Percentiles rank a stretch among this genome's conserved stretches.
phyloP scores from a whole-genome alignment of 2,797 vertebrate species.

The Trematomus bernacchii region DNA sequence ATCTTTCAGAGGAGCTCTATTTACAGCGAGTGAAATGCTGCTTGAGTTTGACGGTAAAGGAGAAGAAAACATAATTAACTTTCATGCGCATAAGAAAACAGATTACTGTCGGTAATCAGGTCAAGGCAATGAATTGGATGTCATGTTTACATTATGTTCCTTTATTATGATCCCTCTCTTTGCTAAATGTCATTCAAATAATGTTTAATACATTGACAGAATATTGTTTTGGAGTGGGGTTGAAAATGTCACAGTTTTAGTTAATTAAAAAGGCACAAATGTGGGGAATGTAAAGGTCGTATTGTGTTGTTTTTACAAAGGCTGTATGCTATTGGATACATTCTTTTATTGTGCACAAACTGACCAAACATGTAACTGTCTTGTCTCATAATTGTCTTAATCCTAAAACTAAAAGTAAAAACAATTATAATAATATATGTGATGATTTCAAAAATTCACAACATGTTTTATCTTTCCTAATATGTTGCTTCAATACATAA shows the following conservation, averaged over 20 bases:
- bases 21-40: slow-evolving; percentile 22
- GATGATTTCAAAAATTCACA: too few species aligned
- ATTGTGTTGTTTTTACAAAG: too few species aligned
- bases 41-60: slow-evolving; percentile 18
- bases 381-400: not conserved
- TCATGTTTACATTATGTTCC: slow-evolving; percentile 8
- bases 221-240: not conserved
- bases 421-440: too few species aligned
- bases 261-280: slow-evolving; percentile 12
- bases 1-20: slow-evolving; percentile 42
- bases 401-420: too few species aligned
- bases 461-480: too few species aligned
- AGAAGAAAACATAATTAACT: not conserved
- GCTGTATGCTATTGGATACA: not conserved
- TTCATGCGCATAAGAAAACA: not conserved
- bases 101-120: slow-evolving; percentile 24
- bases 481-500: too few species aligned
- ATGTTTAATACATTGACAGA: not conserved
- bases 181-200: slow-evolving; percentile 26
- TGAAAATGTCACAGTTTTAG: not conserved
- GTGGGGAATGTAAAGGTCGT: too few species aligned
- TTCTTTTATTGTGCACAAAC: not conserved
- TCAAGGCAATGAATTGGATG: slow-evolving; percentile 15
- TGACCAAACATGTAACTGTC: not conserved
- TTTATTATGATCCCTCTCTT: not conserved